phyloP scores from a whole-genome alignment of 1,140 invertebrate species.

The Zaprionus camerounensis region DNA sequence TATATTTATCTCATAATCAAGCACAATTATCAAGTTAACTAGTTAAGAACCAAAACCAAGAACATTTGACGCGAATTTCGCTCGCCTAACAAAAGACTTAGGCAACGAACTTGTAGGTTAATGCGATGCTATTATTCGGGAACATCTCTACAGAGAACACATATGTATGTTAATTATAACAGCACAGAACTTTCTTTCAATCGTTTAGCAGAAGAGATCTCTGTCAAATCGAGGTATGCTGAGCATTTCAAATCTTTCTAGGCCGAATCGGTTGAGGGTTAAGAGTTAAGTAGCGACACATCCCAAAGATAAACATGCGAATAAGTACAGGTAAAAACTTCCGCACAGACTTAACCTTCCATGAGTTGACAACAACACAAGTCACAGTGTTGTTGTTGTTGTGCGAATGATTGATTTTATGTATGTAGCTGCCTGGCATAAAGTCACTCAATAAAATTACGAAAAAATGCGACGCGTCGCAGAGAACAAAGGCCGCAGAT shows the following conservation, averaged over 20 bases:
- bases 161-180: slow-evolving; percentile 34
- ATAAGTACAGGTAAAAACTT: slow-evolving; percentile 63
- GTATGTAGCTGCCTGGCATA: slow-evolving; percentile 77
- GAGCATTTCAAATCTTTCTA: neutral
- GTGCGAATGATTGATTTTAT: slow-evolving; percentile 77
- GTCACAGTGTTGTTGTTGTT: slow-evolving; percentile 52
- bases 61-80: neutral
- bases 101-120: slow-evolving; percentile 18
- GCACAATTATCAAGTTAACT: slow-evolving; percentile 16
- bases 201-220: neutral
- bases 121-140: slow-evolving; percentile 12
- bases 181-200: slow-evolving; percentile 42
- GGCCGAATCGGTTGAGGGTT: neutral
- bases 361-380: slow-evolving; percentile 48
- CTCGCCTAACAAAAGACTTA: slow-evolving; percentile 38
- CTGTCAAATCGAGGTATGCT: neutral
- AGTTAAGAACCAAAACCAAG: neutral
- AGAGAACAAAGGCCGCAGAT: slow-evolving; percentile 75
- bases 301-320: slow-evolving; percentile 73
- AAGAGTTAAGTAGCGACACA: slow-evolving; percentile 60
- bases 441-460: slow-evolving; percentile 82
- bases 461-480: slow-evolving; percentile 74
- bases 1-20: neutral
- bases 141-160: neutral
- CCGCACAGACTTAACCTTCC: slow-evolving; percentile 69